phyloP scores from a whole-genome alignment of 2,113 vertebrate genomes.

The Gambusia holbrooki region DNA sequence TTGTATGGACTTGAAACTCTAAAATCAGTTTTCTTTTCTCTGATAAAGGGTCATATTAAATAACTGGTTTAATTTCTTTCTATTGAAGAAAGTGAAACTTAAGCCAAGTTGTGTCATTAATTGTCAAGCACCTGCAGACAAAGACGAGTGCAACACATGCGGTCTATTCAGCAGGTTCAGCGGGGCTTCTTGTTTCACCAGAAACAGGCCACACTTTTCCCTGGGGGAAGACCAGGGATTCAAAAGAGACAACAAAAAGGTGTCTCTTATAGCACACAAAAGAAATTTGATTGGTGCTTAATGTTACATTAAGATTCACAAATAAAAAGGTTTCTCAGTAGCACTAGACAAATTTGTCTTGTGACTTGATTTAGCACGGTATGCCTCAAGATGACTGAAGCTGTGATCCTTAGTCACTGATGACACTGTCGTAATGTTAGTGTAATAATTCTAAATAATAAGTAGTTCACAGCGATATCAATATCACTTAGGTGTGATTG shows the following conservation, averaged over 20 bases:
- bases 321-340: neutral
- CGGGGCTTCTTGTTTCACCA: conserved; percentile 16
- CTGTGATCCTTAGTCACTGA: neutral
- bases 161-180: neutral
- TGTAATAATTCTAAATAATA: neutral
- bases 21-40: neutral
- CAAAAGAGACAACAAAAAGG: conserved; percentile 1
- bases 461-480: neutral
- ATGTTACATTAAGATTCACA: neutral
- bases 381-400: neutral
- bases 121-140: conserved; percentile 1
- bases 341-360: accelerated
- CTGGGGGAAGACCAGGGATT: conserved; percentile 31
- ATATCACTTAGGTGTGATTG: neutral
- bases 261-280: neutral
- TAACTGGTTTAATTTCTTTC: neutral
- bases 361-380: neutral
- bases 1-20: neutral
- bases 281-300: conserved; percentile 3
- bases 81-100: neutral
- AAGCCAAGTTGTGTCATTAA: neutral
- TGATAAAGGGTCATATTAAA: neutral
- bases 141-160: conserved; percentile 5
- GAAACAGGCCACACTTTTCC: conserved; percentile 5
- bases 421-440: neutral